Percentiles rank a stretch among this genome's conserved stretches.
phyloP scores from a whole-genome alignment of 2,797 vertebrate genomes.

The Lophotriccus pileatus region DNA sequence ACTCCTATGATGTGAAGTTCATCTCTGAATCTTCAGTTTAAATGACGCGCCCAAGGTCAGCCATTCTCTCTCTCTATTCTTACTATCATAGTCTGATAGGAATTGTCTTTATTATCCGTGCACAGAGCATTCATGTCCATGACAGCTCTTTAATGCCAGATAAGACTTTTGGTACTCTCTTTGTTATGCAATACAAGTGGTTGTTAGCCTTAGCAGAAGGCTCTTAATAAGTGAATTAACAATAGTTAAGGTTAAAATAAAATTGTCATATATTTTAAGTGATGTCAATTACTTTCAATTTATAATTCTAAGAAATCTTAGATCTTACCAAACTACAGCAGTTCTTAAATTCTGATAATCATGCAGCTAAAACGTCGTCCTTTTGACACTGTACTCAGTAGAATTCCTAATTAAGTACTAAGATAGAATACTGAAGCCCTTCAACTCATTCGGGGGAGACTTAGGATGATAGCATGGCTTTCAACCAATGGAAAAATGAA shows the following conservation, averaged over 20 bases:
- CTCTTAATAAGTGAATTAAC: background rate
- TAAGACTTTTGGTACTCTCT: background rate
- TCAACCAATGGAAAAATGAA: background rate
- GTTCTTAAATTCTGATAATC: background rate
- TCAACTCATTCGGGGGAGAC: background rate
- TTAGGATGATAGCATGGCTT: background rate
- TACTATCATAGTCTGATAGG: background rate
- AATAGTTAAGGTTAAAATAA: background rate
- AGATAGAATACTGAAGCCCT: background rate
- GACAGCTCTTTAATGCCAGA: background rate
- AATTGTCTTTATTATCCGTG: background rate
- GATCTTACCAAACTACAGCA: background rate
- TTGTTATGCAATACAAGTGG: background rate
- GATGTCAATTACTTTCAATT: background rate
- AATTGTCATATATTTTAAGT: background rate
- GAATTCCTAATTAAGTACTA: background rate
- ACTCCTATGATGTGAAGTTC: background rate
- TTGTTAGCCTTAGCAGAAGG: background rate
- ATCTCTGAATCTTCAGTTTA: background rate
- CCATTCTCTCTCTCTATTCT: background rate
- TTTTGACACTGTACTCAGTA: background rate
- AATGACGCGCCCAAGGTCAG: background rate
- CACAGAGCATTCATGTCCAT: background rate
- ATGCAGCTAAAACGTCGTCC: background rate
- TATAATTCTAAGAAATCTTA: background rate